Evolutionary conservation across 2,797 vertebrate species (phyloP), one percentile per base, ranked within the genome.

Genomic region (Clarias pachynema): DNA sequence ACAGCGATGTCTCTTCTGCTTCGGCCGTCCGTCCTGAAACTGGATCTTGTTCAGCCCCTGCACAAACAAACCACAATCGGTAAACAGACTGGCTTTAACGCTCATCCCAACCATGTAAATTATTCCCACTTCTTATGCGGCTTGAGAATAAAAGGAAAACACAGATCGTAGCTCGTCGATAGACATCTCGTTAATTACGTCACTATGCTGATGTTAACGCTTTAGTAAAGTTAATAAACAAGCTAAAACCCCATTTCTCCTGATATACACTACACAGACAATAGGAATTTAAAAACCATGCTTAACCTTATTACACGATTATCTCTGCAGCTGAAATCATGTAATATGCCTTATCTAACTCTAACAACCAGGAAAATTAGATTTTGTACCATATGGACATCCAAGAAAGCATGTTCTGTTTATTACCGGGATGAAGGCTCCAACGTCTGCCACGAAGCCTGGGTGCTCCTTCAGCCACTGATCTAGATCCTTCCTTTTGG

Each of bases 1-100:
- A 88, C 98, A 99, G 85, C 98, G 97, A 85, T 99, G 98, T 79
- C 98, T 95, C 92, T 99, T 99, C 93, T 99, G 98, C 90, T 99
- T 99, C 53, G 98, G 98, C 56, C 97, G 95, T 18, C 97, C 97
- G 14, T 99, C 98, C 1, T 98, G 98, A 92, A 99, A 96, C 91
- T 94, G 97, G 94, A 97, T 95, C 91, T 97, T 97, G 95, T 96
- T 95, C 40, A 93, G 91, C 4, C 93, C 95, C 96, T 96, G 88
- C 29, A 84, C 0, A 59, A 34, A 68, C 4, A 59, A 10, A 69
- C 56, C 74, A 57, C 15, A 29, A 9, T 49, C 10, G 44, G 53
- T 31, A 3, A 75, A 29, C 12, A n/a, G 8, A 79, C 37, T n/a
- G 16, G 4, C 44, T 53, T 74, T 15, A 73, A 73, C 6, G 44